phyloP scores from a whole-genome alignment of 1,140 invertebrate genomes.

The Aphelinus certus region DNA sequence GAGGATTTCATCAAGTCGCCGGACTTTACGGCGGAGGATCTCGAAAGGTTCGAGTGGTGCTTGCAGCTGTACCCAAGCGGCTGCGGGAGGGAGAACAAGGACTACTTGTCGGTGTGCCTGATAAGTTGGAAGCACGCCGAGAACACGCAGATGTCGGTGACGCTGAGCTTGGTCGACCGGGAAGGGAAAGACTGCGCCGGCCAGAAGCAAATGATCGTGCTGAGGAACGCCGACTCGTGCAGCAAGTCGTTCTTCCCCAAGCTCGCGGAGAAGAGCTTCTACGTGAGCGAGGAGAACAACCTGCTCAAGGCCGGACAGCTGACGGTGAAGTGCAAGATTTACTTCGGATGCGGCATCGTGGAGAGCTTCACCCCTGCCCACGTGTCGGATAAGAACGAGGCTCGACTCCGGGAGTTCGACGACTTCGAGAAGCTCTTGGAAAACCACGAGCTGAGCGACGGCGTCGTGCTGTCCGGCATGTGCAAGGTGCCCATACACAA shows the following conservation, averaged over 20 bases:
- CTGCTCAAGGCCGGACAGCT: no score
- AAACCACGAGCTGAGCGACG: no score
- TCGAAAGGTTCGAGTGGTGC: not conserved
- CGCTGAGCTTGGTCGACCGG: no score
- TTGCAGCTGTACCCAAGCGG: not conserved
- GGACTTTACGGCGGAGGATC: not conserved
- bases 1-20: not conserved
- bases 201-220: no score
- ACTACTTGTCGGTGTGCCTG: not conserved
- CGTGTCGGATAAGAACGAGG: not conserved
- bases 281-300: no score
- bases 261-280: not conserved
- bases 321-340: not conserved
- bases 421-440: no score
- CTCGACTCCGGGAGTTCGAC: not conserved
- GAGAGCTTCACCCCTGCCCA: not conserved
- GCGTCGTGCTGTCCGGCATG: no score
- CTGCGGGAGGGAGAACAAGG: not conserved
- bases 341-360: not conserved
- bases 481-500: not conserved
- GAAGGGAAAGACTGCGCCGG: no score
- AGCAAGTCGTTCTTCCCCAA: not conserved
- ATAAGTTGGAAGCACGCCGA: no score
- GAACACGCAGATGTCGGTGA: no score
- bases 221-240: not conserved